Conservation (phyloP, 2,113 vertebrate species). For the Emydura subglobosa region DNA sequence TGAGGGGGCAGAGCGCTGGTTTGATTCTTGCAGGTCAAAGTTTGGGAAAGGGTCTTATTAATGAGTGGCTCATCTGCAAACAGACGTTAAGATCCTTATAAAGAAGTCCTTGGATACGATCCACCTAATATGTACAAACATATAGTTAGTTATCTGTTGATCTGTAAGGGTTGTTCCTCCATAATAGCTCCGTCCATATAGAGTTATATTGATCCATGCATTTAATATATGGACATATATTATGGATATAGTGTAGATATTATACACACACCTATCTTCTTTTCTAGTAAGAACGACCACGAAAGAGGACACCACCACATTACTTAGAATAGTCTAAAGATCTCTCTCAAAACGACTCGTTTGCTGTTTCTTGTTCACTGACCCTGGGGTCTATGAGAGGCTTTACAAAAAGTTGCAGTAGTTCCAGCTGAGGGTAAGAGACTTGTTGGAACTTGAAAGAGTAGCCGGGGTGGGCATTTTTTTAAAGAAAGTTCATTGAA, state of each 20-base stretch:
- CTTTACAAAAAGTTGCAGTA: background rate
- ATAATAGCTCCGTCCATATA: background rate
- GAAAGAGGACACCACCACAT: background rate
- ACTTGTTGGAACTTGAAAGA: conserved; percentile 28
- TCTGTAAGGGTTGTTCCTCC: background rate
- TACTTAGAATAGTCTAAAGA: background rate
- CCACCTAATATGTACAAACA: background rate
- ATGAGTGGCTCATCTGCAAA: background rate
- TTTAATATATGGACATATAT: background rate
- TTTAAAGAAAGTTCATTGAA: conserved; percentile 22
- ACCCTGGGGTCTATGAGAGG: background rate
- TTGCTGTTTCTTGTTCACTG: background rate
- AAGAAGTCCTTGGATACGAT: background rate
- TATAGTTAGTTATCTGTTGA: background rate
- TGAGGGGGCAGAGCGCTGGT: background rate
- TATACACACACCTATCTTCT: background rate
- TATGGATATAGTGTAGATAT: background rate
- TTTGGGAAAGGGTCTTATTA: background rate
- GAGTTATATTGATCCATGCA: background rate
- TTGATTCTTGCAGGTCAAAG: background rate
- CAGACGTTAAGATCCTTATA: background rate
- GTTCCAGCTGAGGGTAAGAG: conserved; percentile 54
- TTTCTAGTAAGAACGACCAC: background rate
- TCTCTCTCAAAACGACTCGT: background rate
- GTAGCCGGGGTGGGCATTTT: conserved; percentile 5